phyloP scores from a whole-genome alignment of 2,888 invertebrate genomes.

The Leptinotarsa tumamoca region DNA sequence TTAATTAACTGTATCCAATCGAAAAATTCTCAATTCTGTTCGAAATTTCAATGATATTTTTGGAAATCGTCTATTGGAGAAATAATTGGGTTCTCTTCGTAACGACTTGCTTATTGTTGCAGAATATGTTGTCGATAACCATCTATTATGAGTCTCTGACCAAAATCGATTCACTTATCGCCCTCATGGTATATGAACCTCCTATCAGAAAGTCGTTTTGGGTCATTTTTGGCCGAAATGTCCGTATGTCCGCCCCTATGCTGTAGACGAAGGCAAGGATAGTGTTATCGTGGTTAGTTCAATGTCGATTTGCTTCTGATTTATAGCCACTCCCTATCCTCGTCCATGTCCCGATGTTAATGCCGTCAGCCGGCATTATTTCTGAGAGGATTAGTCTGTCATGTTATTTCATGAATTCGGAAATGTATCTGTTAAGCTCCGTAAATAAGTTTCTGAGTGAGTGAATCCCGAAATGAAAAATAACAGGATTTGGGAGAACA shows the following conservation, averaged over 20 bases:
- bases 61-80: too few relatives aligned
- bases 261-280: conserved; percentile 32
- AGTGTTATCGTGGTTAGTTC: conserved; percentile 48
- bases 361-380: conserved; percentile 31
- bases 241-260: conserved; percentile 30
- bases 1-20: too few relatives aligned
- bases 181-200: background rate
- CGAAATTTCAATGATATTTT: too few relatives aligned
- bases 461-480: conserved; percentile 20
- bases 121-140: background rate
- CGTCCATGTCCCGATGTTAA: conserved; percentile 27
- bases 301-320: conserved; percentile 46
- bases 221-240: background rate
- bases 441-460: conserved; percentile 22
- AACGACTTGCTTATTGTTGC: too few relatives aligned
- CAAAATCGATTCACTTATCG: conserved; percentile 1
- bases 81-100: too few relatives aligned
- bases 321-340: conserved; percentile 36
- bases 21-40: too few relatives aligned
- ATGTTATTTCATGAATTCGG: conserved; percentile 19
- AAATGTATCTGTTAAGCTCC: conserved; percentile 15
- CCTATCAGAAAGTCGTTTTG: background rate
- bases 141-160: background rate
- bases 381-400: conserved; percentile 38
- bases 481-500: conserved; percentile 15